These are phyloP conservation scores for Tetranychus truncatus DNA, from an alignment of 2,888 invertebrate genomes.

Conservation along the genomic window DNA sequence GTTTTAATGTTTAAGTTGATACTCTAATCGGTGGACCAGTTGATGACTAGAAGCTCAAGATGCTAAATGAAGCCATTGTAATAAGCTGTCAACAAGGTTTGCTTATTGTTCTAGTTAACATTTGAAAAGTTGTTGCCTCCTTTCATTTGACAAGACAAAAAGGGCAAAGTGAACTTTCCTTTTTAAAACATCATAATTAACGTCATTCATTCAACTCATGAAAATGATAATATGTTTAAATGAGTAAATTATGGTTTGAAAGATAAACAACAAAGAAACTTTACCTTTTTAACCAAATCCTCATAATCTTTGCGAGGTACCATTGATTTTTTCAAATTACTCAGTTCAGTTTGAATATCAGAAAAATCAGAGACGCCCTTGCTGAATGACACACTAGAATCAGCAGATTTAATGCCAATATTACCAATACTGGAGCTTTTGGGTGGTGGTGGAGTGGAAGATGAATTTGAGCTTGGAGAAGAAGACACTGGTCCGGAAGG, in stretches of 20 bases:
- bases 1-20: neutral
- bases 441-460: neutral
- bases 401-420: neutral
- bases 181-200: neutral
- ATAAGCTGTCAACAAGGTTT: neutral
- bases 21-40: neutral
- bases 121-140: neutral
- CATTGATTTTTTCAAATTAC: conserved; percentile 5
- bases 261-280: neutral
- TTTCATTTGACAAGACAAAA: neutral
- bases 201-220: neutral
- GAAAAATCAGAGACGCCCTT: neutral
- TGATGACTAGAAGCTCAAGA: neutral
- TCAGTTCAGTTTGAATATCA: conserved; percentile 16
- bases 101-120: neutral
- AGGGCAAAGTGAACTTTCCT: neutral
- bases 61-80: neutral
- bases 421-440: neutral
- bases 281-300: conserved; percentile 19
- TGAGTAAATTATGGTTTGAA: neutral
- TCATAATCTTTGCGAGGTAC: conserved; percentile 18
- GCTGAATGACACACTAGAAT: neutral
- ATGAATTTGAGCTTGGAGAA: neutral
- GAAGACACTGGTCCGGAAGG: neutral
- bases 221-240: too few relatives aligned